Base-by-base conservation (phyloP, 2,797 vertebrate species). In the Phrynocephalus vlangalii region DNA sequence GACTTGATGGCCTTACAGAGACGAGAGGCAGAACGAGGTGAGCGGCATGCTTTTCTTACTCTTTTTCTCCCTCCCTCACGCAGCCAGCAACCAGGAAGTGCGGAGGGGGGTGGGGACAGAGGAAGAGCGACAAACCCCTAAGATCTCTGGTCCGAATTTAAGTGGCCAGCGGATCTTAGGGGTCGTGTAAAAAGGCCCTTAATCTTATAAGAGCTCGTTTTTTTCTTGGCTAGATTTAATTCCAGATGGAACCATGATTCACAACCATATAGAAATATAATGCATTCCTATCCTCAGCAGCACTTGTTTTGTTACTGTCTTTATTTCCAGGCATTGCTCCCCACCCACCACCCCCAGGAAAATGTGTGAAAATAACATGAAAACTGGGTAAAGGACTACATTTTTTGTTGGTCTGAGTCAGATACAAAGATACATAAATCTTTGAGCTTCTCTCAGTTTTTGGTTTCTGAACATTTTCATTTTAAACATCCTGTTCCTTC, bases 321-420 rank as follows among this genome's bases (percentile, higher is more conserved):
- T 84, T 5, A 75, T 30, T 73, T 75, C 13, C 24, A 72, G 18
- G 9, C 52, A 60, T 24, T 38, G 13, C 52, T 56, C 24, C 60
- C 52, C 52, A 9, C 52, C 52, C 5, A n/a, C 50, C 9, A n/a
- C 22, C 68, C 15, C 30, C 30, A 30, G 6, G 15, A 52, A n/a
- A 0, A 26, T 38, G 68, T 72, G 78, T 83, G 18, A 15, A 82
- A 88, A 84, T 67, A 92, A 78, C 75, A 52, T 75, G 81, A 86
- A 81, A 87, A 70, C 18, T 90, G 1, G 86, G 79, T 7, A 52
- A 84, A 91, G 73, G 56, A 82, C 60, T 56, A 56, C 9, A 63
- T 63, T 20, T 44, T 63, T 63, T 79, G 88, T 94, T n/a, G 48
- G 26, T 79, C n/a, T 26, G 2, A 33, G 71, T 33, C 30, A 33